phyloP scores from a whole-genome alignment of 2,113 vertebrate genomes.

The Echinops telfairi region DNA sequence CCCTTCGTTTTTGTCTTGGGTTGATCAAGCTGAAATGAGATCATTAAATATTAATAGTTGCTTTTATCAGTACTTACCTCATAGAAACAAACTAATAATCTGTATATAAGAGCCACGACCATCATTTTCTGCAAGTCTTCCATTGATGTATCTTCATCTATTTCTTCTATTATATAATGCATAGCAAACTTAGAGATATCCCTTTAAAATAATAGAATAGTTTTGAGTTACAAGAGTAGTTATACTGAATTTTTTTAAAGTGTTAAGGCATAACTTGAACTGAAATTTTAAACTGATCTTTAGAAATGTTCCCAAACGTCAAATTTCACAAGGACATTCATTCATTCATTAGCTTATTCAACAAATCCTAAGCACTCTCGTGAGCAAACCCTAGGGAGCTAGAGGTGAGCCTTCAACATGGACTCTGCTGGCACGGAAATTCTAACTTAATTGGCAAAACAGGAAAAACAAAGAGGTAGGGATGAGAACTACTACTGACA shows the following conservation, averaged over 20 bases:
- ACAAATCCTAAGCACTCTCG: background rate
- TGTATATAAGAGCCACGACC: conserved; percentile 96
- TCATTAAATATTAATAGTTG: conserved; percentile 47
- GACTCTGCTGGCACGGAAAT: background rate
- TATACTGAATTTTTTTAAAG: background rate
- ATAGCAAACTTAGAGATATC: conserved; percentile 97
- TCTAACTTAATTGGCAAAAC: background rate
- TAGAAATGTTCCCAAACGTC: conserved; percentile 24
- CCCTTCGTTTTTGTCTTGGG: background rate
- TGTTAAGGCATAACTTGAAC: conserved; percentile 16
- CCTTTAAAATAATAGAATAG: conserved; percentile 85
- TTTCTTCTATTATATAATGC: conserved; percentile 98
- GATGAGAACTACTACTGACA: background rate
- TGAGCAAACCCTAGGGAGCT: background rate
- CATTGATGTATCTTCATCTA: conserved; percentile 97
- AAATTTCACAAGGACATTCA: conserved; percentile 45
- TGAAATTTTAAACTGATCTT: conserved; percentile 60
- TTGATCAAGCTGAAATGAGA: conserved; percentile 48
- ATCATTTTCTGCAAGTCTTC: conserved; percentile 99
- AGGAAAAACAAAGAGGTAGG: background rate
- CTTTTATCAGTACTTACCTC: conserved; percentile 88
- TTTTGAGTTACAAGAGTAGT: conserved; percentile 39
- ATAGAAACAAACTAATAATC: conserved; percentile 95
- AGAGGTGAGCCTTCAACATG: background rate
- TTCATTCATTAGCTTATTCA: conserved; percentile 9